Conservation (phyloP, 2,888 invertebrate species). For the Cheilosia soror region DNA sequence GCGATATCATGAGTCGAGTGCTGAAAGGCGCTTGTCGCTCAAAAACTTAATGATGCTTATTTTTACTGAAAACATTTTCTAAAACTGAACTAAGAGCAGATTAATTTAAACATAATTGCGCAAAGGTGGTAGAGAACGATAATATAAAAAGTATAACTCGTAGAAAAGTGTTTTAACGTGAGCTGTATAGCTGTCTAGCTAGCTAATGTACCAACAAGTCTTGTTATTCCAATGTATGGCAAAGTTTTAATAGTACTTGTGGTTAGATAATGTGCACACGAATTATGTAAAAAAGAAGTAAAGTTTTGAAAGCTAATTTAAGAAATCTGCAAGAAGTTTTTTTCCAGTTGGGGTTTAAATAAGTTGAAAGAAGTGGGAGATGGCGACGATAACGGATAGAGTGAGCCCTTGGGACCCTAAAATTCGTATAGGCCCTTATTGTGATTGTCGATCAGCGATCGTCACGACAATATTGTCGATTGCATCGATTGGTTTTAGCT, state of each 20-base stretch:
- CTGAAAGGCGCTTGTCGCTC: conserved; percentile 66
- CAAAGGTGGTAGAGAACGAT: not conserved
- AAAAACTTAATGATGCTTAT: conserved; percentile 71
- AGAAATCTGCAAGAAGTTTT: too few species aligned
- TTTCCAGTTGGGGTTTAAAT: too few species aligned
- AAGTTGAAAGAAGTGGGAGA: too few species aligned
- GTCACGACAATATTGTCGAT: too few species aligned
- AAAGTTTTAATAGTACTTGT: not conserved
- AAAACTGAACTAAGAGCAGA: conserved; percentile 61
- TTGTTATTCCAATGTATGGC: not conserved
- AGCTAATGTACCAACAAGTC: not conserved
- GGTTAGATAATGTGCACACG: not conserved
- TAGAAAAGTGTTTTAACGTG: conserved; percentile 29
- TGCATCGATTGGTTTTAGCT: too few species aligned
- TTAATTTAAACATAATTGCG: conserved; percentile 58
- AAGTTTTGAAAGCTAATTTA: too few species aligned
- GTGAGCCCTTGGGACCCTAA: too few species aligned
- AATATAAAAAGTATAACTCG: conserved; percentile 3
- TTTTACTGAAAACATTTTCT: conserved; percentile 49
- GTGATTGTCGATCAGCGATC: too few species aligned
- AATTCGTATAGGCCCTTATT: too few species aligned
- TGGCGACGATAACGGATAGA: too few species aligned
- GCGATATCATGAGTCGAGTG: conserved; percentile 24
- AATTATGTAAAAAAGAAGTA: not conserved
- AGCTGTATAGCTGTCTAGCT: not conserved